Evolutionary conservation across 2,888 invertebrate species (phyloP).

Genomic region (Hofmannophila pseudospretella): DNA sequence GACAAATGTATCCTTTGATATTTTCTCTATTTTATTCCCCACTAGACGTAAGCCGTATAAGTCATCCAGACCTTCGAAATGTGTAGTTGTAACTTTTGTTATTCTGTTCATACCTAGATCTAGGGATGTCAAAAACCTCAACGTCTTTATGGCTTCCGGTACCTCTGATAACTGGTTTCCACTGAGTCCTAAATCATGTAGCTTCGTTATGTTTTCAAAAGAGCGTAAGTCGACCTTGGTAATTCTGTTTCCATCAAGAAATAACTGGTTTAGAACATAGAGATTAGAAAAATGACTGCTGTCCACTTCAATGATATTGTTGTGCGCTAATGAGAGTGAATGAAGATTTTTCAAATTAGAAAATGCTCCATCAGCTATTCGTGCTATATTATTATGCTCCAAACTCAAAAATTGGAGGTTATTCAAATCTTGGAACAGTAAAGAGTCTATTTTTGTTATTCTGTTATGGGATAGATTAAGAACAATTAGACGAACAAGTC

Average conservation of each 20-base stretch:
- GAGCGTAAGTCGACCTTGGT: slow-evolving; percentile 82
- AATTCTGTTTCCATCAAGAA: slow-evolving; percentile 86
- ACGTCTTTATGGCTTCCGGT: slow-evolving; percentile 83
- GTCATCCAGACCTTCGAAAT: slow-evolving; percentile 85
- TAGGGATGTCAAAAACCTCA: slow-evolving; percentile 84
- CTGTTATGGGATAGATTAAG: slow-evolving; percentile 86
- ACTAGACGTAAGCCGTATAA: slow-evolving; percentile 87
- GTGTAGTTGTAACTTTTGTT: slow-evolving; percentile 82
- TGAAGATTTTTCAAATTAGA: slow-evolving; percentile 86
- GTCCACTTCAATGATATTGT: slow-evolving; percentile 83
- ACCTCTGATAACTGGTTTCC: slow-evolving; percentile 84
- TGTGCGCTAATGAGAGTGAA: slow-evolving; percentile 85
- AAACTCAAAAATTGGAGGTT: slow-evolving; percentile 86
- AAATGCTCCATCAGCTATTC: slow-evolving; percentile 86
- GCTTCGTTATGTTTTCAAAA: slow-evolving; percentile 86
- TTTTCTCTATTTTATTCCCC: slow-evolving; percentile 87
- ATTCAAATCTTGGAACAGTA: slow-evolving; percentile 85
- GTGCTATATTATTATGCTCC: slow-evolving; percentile 83
- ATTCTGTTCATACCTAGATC: slow-evolving; percentile 91
- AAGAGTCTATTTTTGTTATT: slow-evolving; percentile 83
- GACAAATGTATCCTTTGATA: slow-evolving; percentile 85
- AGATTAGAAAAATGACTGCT: slow-evolving; percentile 84
- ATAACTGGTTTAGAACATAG: slow-evolving; percentile 84
- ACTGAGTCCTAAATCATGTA: slow-evolving; percentile 86
- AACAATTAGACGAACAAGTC: slow-evolving; percentile 84